A percentile compares a stretch with the other conserved stretches of the same genome.
Conservation (phyloP, 2,888 invertebrate genomes). For the Polydrusus pterygomalis region DNA sequence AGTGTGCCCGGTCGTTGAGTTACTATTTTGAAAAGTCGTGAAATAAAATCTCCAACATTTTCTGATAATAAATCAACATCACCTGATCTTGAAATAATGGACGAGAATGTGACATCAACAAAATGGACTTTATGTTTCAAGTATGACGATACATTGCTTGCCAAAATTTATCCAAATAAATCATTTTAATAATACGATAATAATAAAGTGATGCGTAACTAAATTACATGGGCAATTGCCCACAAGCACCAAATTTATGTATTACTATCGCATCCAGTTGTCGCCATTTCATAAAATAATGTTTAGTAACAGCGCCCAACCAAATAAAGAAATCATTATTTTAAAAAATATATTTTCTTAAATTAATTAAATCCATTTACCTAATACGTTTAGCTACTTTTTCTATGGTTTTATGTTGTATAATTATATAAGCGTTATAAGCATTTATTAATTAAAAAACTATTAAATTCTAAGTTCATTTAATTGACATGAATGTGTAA, state of each 20-base stretch:
- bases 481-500: conserved; percentile 38
- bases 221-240: conserved; percentile 24
- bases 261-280: conserved; percentile 23
- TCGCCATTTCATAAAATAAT: conserved; percentile 18
- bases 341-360: too few species aligned
- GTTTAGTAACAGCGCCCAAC: conserved; percentile 3
- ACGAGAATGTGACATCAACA: neutral
- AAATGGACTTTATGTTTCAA: neutral
- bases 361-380: too few species aligned
- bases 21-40: too few species aligned
- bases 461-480: conserved; percentile 34
- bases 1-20: too few species aligned
- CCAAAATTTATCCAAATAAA: conserved; percentile 11
- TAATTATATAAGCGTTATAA: conserved; percentile 23
- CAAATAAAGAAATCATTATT: neutral
- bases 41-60: too few species aligned
- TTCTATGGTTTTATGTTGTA: conserved; percentile 19
- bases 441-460: conserved; percentile 21
- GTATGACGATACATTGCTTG: neutral
- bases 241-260: conserved; percentile 20
- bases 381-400: too few species aligned
- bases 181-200: neutral
- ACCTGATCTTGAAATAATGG: neutral
- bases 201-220: conserved; percentile 14
- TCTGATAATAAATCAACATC: neutral